A percentile compares a stretch with the other conserved stretches of the same genome.
Conservation (phyloP, 2,797 vertebrate genomes). For the Fringilla coelebs region DNA sequence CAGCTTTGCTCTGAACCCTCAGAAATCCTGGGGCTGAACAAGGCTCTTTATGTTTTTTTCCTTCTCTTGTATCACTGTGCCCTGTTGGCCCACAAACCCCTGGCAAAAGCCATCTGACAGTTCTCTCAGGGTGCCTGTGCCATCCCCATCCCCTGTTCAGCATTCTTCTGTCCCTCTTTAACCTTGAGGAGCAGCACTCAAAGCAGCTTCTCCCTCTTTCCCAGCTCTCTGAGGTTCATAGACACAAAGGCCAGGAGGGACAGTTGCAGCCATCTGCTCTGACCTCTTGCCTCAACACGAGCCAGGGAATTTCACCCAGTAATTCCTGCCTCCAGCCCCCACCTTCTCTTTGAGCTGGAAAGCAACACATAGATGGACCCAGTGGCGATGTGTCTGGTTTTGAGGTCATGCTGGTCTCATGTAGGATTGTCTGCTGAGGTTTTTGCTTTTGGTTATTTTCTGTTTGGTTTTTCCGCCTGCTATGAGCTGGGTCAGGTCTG, state of each 20-base stretch:
- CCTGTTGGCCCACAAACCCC: neutral
- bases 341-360: neutral
- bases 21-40: neutral
- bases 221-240: rapidly evolving
- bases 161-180: neutral
- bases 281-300: neutral
- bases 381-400: neutral
- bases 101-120: neutral
- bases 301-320: neutral
- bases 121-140: neutral
- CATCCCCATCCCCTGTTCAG: neutral
- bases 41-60: neutral
- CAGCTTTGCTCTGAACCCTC: neutral
- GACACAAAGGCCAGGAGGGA: neutral
- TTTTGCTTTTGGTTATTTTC: neutral
- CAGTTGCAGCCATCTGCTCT: neutral
- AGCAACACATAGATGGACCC: neutral
- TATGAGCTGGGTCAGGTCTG: neutral
- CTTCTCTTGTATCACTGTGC: rapidly evolving
- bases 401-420: neutral
- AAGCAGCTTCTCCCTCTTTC: neutral
- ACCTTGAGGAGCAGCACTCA: neutral
- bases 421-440: neutral
- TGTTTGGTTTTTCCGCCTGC: neutral
- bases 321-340: neutral